These are phyloP conservation scores for Noctua janthe DNA, from an alignment of 2,888 invertebrate genomes.

Conservation along the genomic window DNA sequence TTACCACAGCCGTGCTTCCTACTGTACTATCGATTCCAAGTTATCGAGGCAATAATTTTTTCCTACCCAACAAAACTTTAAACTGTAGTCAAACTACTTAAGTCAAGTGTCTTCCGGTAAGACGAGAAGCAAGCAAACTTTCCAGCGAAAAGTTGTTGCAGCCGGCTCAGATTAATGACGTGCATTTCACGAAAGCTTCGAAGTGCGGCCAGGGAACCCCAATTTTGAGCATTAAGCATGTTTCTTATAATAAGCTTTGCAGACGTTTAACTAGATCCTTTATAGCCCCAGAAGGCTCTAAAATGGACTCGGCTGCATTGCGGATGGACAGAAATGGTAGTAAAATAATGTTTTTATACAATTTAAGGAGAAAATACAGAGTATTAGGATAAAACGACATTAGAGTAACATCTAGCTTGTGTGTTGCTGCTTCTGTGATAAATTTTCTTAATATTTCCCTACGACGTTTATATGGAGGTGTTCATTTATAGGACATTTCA, in stretches of 20 bases:
- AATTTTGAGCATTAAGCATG: slow-evolving; percentile 73
- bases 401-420: background rate
- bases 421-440: too few relatives aligned
- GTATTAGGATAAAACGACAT: background rate
- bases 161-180: slow-evolving; percentile 71
- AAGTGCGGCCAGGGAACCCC: slow-evolving; percentile 60
- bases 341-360: slow-evolving; percentile 21
- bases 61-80: slow-evolving; percentile 28
- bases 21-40: slow-evolving; percentile 21
- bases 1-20: background rate
- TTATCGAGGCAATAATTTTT: slow-evolving; percentile 21
- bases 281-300: slow-evolving; percentile 68
- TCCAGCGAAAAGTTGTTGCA: slow-evolving; percentile 65
- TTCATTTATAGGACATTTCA: background rate
- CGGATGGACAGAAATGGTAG: slow-evolving; percentile 68
- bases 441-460: background rate
- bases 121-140: slow-evolving; percentile 57
- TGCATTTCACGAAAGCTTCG: slow-evolving; percentile 65
- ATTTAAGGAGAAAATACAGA: background rate
- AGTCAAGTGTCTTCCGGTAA: slow-evolving; percentile 49
- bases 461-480: background rate
- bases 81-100: slow-evolving; percentile 46
- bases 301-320: slow-evolving; percentile 74
- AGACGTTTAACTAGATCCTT: slow-evolving; percentile 71
- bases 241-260: slow-evolving; percentile 75